phyloP scores from a whole-genome alignment of 1,140 invertebrate genomes.

The Cotesia typhae region DNA sequence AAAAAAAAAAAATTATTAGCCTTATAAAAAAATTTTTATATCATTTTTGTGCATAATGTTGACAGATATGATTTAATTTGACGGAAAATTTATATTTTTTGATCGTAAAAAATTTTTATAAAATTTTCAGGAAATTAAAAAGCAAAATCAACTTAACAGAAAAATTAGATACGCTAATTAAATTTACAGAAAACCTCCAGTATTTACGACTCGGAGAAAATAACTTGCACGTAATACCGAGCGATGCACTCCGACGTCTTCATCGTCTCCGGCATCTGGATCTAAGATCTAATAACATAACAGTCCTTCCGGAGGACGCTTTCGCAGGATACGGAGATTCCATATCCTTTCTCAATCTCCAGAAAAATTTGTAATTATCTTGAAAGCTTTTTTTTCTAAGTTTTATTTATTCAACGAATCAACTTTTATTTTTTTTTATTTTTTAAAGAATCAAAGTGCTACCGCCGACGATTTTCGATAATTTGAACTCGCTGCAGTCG shows the following conservation, averaged over 20 bases:
- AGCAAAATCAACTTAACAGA: too few species aligned
- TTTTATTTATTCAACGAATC: background rate
- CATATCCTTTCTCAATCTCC: constrained; percentile 88
- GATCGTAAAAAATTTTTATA: too few species aligned
- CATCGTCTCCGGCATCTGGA: constrained; percentile 88
- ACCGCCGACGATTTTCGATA: constrained; percentile 82
- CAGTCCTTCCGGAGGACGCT: constrained; percentile 80
- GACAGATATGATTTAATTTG: too few species aligned
- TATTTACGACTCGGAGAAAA: constrained; percentile 88
- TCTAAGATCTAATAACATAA: constrained; percentile 87
- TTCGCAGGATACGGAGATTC: constrained; percentile 91
- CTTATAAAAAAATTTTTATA: too few species aligned
- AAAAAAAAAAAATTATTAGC: too few species aligned
- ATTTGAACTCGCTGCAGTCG: constrained; percentile 87
- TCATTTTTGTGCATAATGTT: too few species aligned
- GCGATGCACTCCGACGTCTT: constrained; percentile 79
- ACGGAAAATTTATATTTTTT: too few species aligned
- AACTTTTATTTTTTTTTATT: background rate
- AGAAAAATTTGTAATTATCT: constrained; percentile 85
- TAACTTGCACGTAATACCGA: constrained; percentile 82
- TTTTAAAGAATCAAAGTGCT: constrained; percentile 78
- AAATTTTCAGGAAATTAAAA: too few species aligned
- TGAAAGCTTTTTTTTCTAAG: constrained; percentile 2
- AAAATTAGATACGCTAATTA: too few species aligned
- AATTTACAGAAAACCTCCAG: constrained; percentile 81